Evolutionary conservation across 2,797 vertebrate genomes (phyloP).

Genomic region (Pseudochromis fuscus): DNA sequence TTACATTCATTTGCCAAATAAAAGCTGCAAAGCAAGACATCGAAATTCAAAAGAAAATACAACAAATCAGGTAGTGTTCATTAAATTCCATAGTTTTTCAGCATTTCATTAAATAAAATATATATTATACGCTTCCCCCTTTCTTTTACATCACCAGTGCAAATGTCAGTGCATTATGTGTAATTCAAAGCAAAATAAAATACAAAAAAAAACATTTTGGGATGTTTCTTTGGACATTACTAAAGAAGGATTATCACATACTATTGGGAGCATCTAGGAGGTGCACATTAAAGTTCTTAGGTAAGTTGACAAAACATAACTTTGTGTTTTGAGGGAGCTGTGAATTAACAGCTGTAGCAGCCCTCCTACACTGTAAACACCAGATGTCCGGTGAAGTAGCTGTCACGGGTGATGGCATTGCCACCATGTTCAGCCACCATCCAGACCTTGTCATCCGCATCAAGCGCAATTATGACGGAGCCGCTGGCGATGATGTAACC

Average conservation of each 20-base stretch:
- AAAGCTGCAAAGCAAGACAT: neutral
- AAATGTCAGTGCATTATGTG: neutral
- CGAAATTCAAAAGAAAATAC: neutral
- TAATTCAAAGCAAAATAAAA: neutral
- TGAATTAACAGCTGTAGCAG: neutral
- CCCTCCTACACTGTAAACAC: slow-evolving; percentile 60
- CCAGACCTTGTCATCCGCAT: slow-evolving; percentile 53
- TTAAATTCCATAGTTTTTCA: neutral
- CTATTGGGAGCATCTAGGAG: neutral
- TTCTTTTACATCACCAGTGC: neutral
- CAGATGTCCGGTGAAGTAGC: slow-evolving; percentile 71
- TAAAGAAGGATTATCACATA: neutral
- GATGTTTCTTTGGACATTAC: too few species aligned
- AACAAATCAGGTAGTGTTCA: neutral
- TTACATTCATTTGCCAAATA: neutral
- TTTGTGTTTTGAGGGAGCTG: neutral
- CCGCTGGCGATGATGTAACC: slow-evolving; percentile 61
- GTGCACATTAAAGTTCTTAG: neutral
- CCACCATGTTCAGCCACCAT: slow-evolving; percentile 20
- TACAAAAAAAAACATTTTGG: neutral
- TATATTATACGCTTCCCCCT: neutral
- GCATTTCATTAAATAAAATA: neutral
- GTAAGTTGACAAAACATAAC: neutral
- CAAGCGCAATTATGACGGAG: slow-evolving; percentile 46
- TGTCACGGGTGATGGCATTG: slow-evolving; percentile 59